A percentile compares a stretch with the other conserved stretches of the same genome.
These are phyloP conservation scores for Corythornis leucogaster DNA, from an alignment of 2,797 vertebrate species.

Conservation along the genomic window DNA sequence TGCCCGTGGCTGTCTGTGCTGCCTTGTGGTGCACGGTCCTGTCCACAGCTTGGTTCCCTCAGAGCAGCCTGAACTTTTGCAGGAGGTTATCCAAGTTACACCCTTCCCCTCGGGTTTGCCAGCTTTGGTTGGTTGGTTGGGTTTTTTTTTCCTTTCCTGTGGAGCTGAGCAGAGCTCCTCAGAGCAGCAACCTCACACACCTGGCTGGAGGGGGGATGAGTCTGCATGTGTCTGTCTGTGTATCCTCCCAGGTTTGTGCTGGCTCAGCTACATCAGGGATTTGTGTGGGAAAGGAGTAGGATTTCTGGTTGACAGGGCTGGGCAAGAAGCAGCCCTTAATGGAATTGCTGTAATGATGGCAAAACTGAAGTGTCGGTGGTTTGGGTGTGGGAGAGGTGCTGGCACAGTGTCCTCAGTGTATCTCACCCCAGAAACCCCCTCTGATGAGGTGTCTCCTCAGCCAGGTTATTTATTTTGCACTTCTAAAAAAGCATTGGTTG, in stretches of 20 bases:
- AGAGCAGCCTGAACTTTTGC: not conserved
- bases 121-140: not conserved
- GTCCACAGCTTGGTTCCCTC: not conserved
- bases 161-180: not conserved
- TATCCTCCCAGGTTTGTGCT: not conserved
- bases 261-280: not conserved
- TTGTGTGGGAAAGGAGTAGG: not conserved
- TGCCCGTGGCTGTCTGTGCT: not conserved
- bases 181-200: not conserved
- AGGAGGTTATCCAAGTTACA: not conserved
- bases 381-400: not conserved
- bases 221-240: too few species aligned
- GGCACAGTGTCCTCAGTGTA: fast-evolving
- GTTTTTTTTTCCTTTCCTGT: too few species aligned
- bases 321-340: not conserved
- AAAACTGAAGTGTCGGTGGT: not conserved
- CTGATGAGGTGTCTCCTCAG: fast-evolving
- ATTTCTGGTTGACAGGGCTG: not conserved
- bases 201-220: not conserved
- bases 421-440: not conserved
- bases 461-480: fast-evolving
- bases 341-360: not conserved
- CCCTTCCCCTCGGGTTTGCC: not conserved
- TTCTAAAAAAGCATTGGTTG: not conserved
- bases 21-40: not conserved